Percentiles rank a stretch among this genome's conserved stretches.
phyloP scores from a whole-genome alignment of 2,113 vertebrate genomes.

The Melanocharis versteri region DNA sequence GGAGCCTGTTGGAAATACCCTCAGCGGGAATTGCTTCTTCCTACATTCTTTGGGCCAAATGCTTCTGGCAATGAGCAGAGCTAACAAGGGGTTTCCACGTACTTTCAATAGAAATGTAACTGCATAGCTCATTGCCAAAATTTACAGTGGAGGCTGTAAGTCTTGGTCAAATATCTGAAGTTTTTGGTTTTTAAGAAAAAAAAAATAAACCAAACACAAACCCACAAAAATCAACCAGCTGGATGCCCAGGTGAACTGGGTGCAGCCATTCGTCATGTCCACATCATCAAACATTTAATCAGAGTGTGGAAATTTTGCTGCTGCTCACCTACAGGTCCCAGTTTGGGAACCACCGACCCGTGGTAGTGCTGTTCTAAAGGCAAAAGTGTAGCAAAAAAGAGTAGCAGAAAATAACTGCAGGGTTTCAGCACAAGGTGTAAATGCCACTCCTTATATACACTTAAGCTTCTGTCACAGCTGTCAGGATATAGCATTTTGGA shows the following conservation, averaged over 20 bases:
- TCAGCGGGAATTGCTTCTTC: fast-evolving
- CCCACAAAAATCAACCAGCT: background rate
- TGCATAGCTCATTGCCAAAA: fast-evolving
- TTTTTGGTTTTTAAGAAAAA: background rate
- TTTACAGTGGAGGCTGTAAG: background rate
- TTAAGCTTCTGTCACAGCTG: background rate
- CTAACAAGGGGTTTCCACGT: fast-evolving
- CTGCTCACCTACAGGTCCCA: background rate
- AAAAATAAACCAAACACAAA: background rate
- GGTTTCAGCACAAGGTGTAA: background rate
- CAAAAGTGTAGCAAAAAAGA: background rate
- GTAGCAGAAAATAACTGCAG: background rate
- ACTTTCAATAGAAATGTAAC: fast-evolving
- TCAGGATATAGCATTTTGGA: background rate
- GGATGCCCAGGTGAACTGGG: background rate
- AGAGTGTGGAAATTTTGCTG: background rate
- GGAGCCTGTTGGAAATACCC: fast-evolving
- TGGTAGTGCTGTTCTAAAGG: background rate
- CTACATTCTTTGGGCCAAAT: background rate
- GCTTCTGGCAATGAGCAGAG: fast-evolving
- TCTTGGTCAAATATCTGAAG: background rate
- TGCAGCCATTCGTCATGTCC: fast-evolving
- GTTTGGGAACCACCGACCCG: fast-evolving
- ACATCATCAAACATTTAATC: no score
- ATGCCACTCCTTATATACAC: background rate